Base-by-base conservation (phyloP, 2,888 invertebrate genomes). In the Mesorhabditis belari region DNA sequence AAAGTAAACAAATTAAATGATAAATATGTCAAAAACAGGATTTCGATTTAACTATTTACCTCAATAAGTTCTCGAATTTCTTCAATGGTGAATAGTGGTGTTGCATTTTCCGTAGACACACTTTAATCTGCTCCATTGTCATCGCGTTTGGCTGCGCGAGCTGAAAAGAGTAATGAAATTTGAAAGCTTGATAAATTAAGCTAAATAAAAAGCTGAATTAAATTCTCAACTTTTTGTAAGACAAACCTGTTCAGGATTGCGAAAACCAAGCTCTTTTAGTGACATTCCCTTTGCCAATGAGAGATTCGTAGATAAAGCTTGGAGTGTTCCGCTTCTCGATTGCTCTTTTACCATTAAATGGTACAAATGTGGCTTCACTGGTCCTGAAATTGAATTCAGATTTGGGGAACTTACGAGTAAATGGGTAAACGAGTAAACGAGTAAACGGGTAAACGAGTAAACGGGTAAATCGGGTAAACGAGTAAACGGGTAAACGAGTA, bases 11-110 rank as follows among this genome's bases (percentile, higher is more conserved):
- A n/a, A n/a, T n/a, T n/a, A n/a, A n/a, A n/a, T n/a, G n/a, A n/a
- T n/a, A n/a, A n/a, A n/a, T n/a, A n/a, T n/a, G n/a, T n/a, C n/a
- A n/a, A n/a, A n/a, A n/a, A n/a, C n/a, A n/a, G n/a, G n/a, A n/a
- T n/a, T n/a, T n/a, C n/a, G n/a, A n/a, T n/a, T n/a, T n/a, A n/a
- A 9, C 44, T 4, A 26, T 4, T 2, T 44, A 60, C 60, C 62
- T 65, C 63, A 70, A 58, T 53, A 95, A 87, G 78, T 90, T 88
- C 82, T 95, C 92, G 67, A 95, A 85, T 82, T 95, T 95, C 80
- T 92, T 92, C 73, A 93, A 83, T 0, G 94, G 94, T 27, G 92
- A 89, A 82, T 92, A 92, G 25, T 92, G 90, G 80, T 88, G 88
- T 84, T 93, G 92, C 83, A 94, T 87, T 74, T 88, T 87, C 65